phyloP scores from a whole-genome alignment of 2,888 invertebrate species.

The Yponomeuta malinellus region DNA sequence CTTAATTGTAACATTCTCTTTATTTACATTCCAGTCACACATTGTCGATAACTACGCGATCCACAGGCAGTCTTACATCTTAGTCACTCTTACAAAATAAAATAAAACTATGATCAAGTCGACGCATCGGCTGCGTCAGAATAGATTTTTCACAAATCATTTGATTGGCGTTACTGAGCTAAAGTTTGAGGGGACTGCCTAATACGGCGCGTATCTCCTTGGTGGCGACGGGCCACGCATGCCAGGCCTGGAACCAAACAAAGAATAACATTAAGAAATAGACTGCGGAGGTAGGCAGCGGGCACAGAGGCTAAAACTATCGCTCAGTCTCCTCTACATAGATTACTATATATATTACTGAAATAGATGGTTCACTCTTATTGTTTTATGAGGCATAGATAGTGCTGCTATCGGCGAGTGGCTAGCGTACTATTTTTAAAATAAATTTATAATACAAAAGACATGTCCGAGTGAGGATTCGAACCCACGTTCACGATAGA shows the following conservation, averaged over 20 bases:
- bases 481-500: too few relatives aligned
- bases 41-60: constrained; percentile 31
- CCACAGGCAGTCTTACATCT: constrained; percentile 46
- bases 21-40: constrained; percentile 9
- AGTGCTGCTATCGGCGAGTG: too few relatives aligned
- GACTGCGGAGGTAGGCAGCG: too few relatives aligned
- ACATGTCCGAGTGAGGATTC: too few relatives aligned
- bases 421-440: too few relatives aligned
- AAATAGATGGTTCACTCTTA: too few relatives aligned
- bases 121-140: constrained; percentile 24
- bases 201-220: constrained; percentile 91
- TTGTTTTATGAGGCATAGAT: too few relatives aligned
- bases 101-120: constrained; percentile 35
- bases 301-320: too few relatives aligned
- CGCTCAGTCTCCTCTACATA: too few relatives aligned
- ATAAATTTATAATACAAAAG: too few relatives aligned
- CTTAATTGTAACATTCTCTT: constrained; percentile 4
- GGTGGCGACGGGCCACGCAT: constrained; percentile 90
- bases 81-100: constrained; percentile 26
- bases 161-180: not conserved
- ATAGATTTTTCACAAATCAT: constrained; percentile 27
- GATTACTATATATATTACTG: too few relatives aligned
- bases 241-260: constrained; percentile 77
- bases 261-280: constrained; percentile 13
- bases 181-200: constrained; percentile 28